Evolutionary conservation across 2,797 vertebrate genomes (phyloP), one percentile per base, ranked within the genome.

Genomic region (Vireo griseus): DNA sequence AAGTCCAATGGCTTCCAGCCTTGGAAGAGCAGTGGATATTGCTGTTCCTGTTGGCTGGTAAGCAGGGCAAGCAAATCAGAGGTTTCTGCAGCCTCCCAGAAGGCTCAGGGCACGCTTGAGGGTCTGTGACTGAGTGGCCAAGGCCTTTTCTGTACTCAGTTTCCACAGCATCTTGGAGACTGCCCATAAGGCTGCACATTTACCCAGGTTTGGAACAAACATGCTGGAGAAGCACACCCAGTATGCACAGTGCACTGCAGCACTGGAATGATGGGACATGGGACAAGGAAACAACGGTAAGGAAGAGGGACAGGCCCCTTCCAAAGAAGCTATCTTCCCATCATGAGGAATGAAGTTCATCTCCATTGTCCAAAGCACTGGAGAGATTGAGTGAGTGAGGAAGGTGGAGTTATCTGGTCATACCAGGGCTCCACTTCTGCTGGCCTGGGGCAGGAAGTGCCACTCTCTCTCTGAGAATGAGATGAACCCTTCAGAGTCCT

Each of bases 231-330:
- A 57, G 16, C 22, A 29, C 1, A 39, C 20, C 22, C 74, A 77
- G 42, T 16, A 26, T 18, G 29, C 0, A 6, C 17, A 17, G 9
- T 26, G 42, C 68, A 29, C 48, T 58, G 48, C 48, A 77, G 20
- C 2, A 3, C 13, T 35, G 33, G 29, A 54, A 42, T 19, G 25
- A 68, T 15, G 31, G 40, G 45, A 28, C 1, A 1, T 0, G 1
- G 31, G 29, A 50, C 44, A 73, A 78, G 10, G n/a, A 65, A 90
- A 24, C 2, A 54, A 33, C 2, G 20, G 29, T 62, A 66, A 71
- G 52, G 37, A 75, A 61, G 20, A 73, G 8, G 15, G 28, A 28
- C 24, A 58, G 24, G 45, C 1, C 14, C 16, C 13, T 11, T 39
- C 51, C 11, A 54, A 52, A 88, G 71, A 33, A 8, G 2, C 6